These are phyloP conservation scores for Ariolimax columbianus DNA, from an alignment of 2,888 invertebrate species.

Conservation along the genomic window DNA sequence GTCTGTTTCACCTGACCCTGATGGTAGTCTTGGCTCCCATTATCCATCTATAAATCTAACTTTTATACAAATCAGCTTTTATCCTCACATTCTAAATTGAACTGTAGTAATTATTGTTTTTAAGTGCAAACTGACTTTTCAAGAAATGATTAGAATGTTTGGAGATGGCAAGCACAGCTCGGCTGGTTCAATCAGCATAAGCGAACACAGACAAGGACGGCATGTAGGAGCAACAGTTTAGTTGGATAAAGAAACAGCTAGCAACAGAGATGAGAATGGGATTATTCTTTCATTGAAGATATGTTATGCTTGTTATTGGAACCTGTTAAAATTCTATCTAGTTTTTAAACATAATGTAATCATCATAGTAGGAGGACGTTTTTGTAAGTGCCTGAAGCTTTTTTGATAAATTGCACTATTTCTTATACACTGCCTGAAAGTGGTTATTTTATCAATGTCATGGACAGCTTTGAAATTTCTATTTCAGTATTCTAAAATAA, in stretches of 20 bases:
- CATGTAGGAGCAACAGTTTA: constrained; percentile 7
- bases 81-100: no score
- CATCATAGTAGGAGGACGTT: no score
- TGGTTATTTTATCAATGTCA: no score
- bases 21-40: no score
- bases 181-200: constrained; percentile 23
- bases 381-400: neutral
- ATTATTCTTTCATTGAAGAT: neutral
- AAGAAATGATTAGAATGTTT: constrained; percentile 45
- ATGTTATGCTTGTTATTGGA: neutral
- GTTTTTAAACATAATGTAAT: neutral
- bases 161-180: constrained; percentile 32
- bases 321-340: neutral
- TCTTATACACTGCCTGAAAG: no score
- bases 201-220: constrained; percentile 31
- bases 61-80: no score
- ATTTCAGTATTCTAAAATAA: no score
- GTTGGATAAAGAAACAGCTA: neutral
- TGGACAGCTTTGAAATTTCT: no score
- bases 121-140: constrained; percentile 44
- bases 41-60: no score
- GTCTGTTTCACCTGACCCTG: no score
- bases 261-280: neutral
- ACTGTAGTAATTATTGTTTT: no score
- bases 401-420: no score